These are phyloP conservation scores for Tychaedon coryphoeus DNA, from an alignment of 2,113 vertebrate species.

Conservation along the genomic window DNA sequence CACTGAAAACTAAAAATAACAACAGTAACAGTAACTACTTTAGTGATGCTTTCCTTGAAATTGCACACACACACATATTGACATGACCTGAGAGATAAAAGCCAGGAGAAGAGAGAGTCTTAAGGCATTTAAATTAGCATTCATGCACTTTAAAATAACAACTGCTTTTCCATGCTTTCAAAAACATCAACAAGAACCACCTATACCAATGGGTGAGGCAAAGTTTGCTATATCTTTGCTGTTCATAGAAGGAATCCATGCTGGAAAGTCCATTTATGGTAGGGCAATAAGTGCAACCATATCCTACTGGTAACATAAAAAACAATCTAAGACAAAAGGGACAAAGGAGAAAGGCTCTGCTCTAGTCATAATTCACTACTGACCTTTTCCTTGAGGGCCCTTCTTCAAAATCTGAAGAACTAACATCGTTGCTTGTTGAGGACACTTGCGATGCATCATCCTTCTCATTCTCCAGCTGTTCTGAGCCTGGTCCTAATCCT, in stretches of 20 bases:
- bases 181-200: not conserved
- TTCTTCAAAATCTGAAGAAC: conserved; percentile 90
- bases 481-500: conserved; percentile 86
- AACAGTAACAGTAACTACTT: not conserved
- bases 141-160: not conserved
- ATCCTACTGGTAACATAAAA: not conserved
- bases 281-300: not conserved
- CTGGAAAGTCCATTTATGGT: not conserved
- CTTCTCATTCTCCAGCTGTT: conserved; percentile 87
- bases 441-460: conserved; percentile 86
- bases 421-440: conserved; percentile 87
- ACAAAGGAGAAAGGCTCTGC: not conserved
- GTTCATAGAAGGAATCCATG: not conserved
- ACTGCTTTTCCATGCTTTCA: not conserved
- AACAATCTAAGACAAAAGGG: not conserved
- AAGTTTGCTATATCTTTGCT: not conserved
- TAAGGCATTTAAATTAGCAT: not conserved
- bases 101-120: not conserved
- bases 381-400: conserved; percentile 94
- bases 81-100: not conserved
- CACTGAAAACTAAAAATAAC: not conserved
- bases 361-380: conserved; percentile 46
- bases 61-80: not conserved
- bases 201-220: not conserved
- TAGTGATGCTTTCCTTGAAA: not conserved